These are phyloP conservation scores for Protula sp. DNA, from an alignment of 2,888 invertebrate genomes.

Conservation along the genomic window DNA sequence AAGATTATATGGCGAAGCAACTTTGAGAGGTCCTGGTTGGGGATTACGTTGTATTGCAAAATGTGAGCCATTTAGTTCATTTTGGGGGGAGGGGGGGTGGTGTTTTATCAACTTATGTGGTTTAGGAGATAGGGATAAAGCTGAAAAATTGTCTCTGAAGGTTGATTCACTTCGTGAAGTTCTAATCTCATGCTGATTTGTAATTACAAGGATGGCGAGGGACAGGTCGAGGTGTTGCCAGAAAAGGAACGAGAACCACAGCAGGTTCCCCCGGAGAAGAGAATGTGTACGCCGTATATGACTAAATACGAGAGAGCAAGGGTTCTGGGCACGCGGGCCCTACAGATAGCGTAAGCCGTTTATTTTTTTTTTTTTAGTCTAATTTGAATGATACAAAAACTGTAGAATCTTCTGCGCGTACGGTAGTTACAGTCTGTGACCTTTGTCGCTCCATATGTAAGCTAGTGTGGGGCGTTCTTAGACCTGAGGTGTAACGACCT, in stretches of 20 bases:
- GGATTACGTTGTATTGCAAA: no score
- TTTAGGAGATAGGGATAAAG: no score
- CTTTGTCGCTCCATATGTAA: neutral
- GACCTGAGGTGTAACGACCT: neutral
- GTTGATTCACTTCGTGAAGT: no score
- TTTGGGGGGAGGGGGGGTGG: no score
- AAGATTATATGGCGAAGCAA: no score
- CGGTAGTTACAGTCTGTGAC: no score
- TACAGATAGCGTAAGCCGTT: slow-evolving; percentile 89
- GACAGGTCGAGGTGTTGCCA: slow-evolving; percentile 69
- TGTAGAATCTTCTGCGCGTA: no score
- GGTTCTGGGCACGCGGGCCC: slow-evolving; percentile 88
- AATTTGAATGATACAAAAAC: no score
- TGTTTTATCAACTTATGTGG: no score
- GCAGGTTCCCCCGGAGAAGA: slow-evolving; percentile 68
- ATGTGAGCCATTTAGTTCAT: no score
- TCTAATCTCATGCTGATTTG: neutral
- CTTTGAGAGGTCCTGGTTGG: no score
- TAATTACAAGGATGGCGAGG: slow-evolving; percentile 69
- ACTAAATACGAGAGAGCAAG: slow-evolving; percentile 94
- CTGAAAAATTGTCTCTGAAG: neutral
- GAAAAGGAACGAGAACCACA: slow-evolving; percentile 65
- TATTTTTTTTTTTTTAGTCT: slow-evolving; percentile 13
- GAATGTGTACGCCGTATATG: slow-evolving; percentile 97
- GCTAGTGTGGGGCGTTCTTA: neutral